Percentiles rank a stretch among this genome's conserved stretches.
phyloP scores from a whole-genome alignment of 2,797 vertebrate species.

The Coregonus sp. region DNA sequence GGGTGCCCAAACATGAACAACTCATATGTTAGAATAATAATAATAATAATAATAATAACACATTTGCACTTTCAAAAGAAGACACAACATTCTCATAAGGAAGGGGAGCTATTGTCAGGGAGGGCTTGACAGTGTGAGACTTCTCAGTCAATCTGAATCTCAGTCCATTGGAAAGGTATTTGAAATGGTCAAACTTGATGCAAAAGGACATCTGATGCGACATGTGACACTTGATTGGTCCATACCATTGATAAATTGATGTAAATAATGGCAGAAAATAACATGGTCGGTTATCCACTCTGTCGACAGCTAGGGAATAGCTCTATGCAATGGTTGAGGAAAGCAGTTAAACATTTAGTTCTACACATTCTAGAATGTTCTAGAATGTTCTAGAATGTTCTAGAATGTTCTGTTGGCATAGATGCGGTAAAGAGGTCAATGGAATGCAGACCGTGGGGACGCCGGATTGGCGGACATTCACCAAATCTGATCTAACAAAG shows the following conservation, averaged over 20 bases:
- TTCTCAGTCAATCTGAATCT: not conserved
- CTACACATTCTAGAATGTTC: conserved; percentile 14
- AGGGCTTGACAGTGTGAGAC: not conserved
- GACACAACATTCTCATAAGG: not conserved
- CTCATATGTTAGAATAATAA: not conserved
- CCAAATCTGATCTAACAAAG: no score
- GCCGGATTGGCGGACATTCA: no score
- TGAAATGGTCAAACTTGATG: not conserved
- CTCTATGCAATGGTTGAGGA: conserved; percentile 26
- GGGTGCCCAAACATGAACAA: not conserved
- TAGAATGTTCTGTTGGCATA: conserved; percentile 9
- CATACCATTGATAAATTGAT: not conserved
- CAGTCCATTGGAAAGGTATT: conserved; percentile 5
- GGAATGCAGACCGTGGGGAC: no score
- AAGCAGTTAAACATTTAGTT: conserved; percentile 38
- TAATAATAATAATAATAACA: not conserved
- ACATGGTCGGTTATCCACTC: conserved; percentile 1
- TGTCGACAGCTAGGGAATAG: conserved; percentile 35
- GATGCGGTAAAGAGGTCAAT: no score
- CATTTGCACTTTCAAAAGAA: not conserved
- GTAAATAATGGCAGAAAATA: conserved; percentile 32
- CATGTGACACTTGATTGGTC: conserved; percentile 46
- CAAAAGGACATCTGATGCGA: conserved; percentile 46
- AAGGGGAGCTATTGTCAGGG: not conserved
- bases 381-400: conserved; percentile 35